These are phyloP conservation scores for Thyatira batis DNA, from an alignment of 2,888 invertebrate species.

Conservation along the genomic window DNA sequence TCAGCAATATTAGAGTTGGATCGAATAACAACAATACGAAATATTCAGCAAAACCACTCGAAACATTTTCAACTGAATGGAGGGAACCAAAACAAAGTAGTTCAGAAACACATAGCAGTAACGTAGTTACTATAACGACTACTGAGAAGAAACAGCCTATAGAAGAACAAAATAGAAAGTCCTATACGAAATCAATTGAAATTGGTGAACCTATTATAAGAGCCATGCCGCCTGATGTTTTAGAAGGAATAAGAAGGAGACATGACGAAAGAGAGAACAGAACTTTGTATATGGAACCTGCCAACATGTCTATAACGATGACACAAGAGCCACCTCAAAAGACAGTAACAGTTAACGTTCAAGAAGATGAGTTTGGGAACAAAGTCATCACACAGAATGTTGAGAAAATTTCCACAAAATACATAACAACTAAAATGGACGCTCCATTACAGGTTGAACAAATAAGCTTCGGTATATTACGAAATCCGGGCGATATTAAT, in stretches of 20 bases:
- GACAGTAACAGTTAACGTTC: conserved; percentile 75
- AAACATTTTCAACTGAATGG: conserved; percentile 61
- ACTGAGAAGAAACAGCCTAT: conserved; percentile 61
- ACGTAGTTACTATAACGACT: conserved; percentile 74
- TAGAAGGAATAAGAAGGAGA: conserved; percentile 67
- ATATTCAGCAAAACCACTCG: conserved; percentile 57
- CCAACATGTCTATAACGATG: conserved; percentile 71
- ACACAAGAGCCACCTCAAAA: conserved; percentile 77
- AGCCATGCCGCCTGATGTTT: conserved; percentile 71
- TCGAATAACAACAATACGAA: conserved; percentile 74
- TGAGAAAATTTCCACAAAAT: conserved; percentile 70
- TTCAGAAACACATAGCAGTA: conserved; percentile 45
- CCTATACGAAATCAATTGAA: conserved; percentile 78
- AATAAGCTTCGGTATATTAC: conserved; percentile 72
- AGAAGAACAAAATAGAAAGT: conserved; percentile 57
- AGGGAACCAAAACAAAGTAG: conserved; percentile 46
- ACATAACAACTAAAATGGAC: conserved; percentile 65
- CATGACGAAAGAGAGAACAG: conserved; percentile 63
- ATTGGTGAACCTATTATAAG: conserved; percentile 68
- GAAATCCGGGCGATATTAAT: conserved; percentile 61
- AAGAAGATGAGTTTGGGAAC: conserved; percentile 76
- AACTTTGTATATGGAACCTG: conserved; percentile 75
- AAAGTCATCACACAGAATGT: conserved; percentile 77
- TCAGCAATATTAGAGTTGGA: conserved; percentile 76
- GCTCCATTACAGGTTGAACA: conserved; percentile 77